phyloP scores from a whole-genome alignment of 2,113 vertebrate genomes.

The Prinia subflava region DNA sequence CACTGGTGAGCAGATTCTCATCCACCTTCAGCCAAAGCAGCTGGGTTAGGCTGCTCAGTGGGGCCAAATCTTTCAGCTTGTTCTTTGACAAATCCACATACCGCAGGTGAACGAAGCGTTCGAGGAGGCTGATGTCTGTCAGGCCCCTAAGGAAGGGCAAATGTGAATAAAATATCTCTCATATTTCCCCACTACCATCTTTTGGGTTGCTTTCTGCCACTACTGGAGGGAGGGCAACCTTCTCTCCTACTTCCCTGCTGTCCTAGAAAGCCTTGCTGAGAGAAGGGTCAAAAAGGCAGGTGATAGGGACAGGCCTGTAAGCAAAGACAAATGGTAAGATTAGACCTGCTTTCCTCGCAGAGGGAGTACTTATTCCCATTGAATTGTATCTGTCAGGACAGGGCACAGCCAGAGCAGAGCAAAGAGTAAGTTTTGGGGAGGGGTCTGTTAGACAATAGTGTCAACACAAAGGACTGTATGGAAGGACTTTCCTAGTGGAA shows the following conservation, averaged over 20 bases:
- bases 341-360: background rate
- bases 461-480: background rate
- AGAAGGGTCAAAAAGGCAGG: background rate
- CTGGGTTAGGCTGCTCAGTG: slow-evolving; percentile 80
- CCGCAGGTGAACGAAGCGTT: slow-evolving; percentile 83
- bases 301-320: background rate
- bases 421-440: background rate
- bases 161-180: background rate
- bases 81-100: slow-evolving; percentile 92
- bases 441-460: background rate
- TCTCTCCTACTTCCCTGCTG: background rate
- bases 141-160: slow-evolving; percentile 71
- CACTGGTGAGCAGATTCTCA: slow-evolving; percentile 75
- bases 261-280: background rate
- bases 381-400: background rate
- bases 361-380: background rate
- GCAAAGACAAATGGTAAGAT: background rate
- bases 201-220: background rate
- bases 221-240: background rate
- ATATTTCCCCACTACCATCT: background rate
- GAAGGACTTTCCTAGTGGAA: background rate
- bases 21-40: slow-evolving; percentile 92
- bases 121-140: slow-evolving; percentile 79
- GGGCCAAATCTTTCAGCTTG: slow-evolving; percentile 80
- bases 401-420: background rate